Evolutionary conservation across 92 coral and sea anemone species (phyloP).

Genomic region (Zoanthus sansibaricus): DNA sequence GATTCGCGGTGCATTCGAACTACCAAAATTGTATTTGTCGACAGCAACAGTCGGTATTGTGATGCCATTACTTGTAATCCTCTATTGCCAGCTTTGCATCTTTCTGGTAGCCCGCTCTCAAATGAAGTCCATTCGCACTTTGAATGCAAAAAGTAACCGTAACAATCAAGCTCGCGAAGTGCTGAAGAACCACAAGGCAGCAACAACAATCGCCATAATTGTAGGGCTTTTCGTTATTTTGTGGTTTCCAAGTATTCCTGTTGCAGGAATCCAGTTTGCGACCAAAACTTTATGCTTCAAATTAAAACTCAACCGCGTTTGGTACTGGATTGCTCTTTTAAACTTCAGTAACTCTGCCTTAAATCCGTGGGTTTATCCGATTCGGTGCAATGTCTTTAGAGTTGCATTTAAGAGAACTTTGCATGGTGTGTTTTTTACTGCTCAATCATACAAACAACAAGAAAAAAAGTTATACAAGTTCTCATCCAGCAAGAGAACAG

Average conservation of each 20-base stretch:
- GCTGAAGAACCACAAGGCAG: slow-evolving; percentile 72
- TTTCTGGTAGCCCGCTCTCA: slow-evolving; percentile 69
- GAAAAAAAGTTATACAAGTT: too few species aligned
- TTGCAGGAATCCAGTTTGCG: slow-evolving; percentile 69
- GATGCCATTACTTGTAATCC: slow-evolving; percentile 67
- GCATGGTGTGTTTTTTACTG: too few species aligned
- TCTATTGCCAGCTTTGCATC: slow-evolving; percentile 75
- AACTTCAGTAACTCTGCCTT: slow-evolving; percentile 75
- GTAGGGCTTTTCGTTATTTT: slow-evolving; percentile 70
- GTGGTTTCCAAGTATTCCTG: slow-evolving; percentile 78
- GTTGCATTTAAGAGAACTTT: slow-evolving; percentile 46
- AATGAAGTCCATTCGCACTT: slow-evolving; percentile 59
- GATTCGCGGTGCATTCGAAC: slow-evolving; percentile 55
- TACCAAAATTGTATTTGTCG: slow-evolving; percentile 77
- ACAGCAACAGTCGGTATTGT: slow-evolving; percentile 71
- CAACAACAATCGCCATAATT: slow-evolving; percentile 75
- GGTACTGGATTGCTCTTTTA: slow-evolving; percentile 86
- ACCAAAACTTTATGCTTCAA: slow-evolving; percentile 71
- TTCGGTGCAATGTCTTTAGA: slow-evolving; percentile 65
- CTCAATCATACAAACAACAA: too few species aligned
- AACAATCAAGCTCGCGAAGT: slow-evolving; percentile 22
- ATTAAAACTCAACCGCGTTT: slow-evolving; percentile 63
- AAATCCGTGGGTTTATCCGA: slow-evolving; percentile 86
- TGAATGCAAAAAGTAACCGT: slow-evolving; percentile 14
- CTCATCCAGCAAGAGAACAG: too few species aligned